These are phyloP conservation scores for Molossus molossus DNA, from an alignment of 2,797 vertebrate species.

Conservation along the genomic window DNA sequence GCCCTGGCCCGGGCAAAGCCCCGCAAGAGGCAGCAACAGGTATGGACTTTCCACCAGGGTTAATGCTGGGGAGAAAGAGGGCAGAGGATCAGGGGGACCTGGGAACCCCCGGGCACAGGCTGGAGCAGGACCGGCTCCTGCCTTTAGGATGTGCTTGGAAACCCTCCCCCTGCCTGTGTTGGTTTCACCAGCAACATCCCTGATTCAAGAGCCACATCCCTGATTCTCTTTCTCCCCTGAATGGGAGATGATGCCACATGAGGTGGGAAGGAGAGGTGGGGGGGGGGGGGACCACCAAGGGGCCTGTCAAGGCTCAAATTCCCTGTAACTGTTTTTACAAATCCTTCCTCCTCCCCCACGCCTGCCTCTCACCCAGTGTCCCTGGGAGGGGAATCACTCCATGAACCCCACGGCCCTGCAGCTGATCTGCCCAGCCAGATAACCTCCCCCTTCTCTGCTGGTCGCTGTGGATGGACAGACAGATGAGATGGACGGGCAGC, in stretches of 20 bases:
- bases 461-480: neutral
- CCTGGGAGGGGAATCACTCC: neutral
- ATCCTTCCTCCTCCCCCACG: neutral
- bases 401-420: neutral
- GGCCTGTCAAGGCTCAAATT: neutral
- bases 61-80: neutral
- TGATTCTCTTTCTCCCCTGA: neutral
- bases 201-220: neutral
- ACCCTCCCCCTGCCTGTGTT: neutral
- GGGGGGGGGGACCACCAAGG: neutral
- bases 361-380: neutral
- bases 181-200: neutral
- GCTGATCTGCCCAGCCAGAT: neutral
- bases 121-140: neutral
- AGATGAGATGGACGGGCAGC: neutral
- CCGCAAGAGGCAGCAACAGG: conserved; percentile 18
- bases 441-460: neutral
- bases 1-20: neutral
- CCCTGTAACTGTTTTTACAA: neutral
- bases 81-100: neutral
- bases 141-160: neutral
- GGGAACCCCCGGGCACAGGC: neutral
- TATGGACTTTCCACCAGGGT: neutral
- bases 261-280: neutral
- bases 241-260: neutral